Percentiles rank a stretch among this genome's conserved stretches.
Conservation (phyloP, 2,113 vertebrate species). For the Antechinus flavipes region DNA sequence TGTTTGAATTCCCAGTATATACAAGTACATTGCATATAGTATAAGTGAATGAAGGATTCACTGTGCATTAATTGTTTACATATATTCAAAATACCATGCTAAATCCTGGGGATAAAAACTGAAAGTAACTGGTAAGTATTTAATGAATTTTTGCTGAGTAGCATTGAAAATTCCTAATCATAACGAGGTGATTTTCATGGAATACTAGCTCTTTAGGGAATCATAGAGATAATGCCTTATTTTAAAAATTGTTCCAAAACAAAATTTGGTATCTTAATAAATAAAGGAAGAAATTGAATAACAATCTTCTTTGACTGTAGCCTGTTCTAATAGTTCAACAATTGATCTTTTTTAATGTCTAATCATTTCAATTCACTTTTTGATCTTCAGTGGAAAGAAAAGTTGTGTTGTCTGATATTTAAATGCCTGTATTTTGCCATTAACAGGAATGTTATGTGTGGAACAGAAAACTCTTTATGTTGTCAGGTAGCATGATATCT, state of each 20-base stretch:
- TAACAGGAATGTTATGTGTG: not conserved
- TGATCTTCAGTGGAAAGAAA: not conserved
- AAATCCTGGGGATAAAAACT: not conserved
- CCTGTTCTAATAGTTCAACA: not conserved
- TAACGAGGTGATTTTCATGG: not conserved
- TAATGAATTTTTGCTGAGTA: not conserved
- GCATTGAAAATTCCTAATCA: not conserved
- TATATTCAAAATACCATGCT: not conserved
- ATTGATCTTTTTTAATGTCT: not conserved
- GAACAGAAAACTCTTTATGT: not conserved
- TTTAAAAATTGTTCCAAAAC: not conserved
- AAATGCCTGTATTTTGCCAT: not conserved
- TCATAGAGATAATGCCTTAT: not conserved
- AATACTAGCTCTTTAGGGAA: not conserved
- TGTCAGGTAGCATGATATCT: not conserved
- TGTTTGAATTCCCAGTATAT: not conserved
- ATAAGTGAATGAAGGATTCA: not conserved
- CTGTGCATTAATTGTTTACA: not conserved
- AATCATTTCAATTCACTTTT: not conserved
- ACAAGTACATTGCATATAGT: not conserved
- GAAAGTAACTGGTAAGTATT: not conserved
- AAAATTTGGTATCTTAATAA: not conserved
- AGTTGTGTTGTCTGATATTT: not conserved
- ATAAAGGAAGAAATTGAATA: not conserved
- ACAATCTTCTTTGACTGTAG: not conserved